phyloP scores from a whole-genome alignment of 2,797 vertebrate species.

The Rousettus madagascariensis region DNA sequence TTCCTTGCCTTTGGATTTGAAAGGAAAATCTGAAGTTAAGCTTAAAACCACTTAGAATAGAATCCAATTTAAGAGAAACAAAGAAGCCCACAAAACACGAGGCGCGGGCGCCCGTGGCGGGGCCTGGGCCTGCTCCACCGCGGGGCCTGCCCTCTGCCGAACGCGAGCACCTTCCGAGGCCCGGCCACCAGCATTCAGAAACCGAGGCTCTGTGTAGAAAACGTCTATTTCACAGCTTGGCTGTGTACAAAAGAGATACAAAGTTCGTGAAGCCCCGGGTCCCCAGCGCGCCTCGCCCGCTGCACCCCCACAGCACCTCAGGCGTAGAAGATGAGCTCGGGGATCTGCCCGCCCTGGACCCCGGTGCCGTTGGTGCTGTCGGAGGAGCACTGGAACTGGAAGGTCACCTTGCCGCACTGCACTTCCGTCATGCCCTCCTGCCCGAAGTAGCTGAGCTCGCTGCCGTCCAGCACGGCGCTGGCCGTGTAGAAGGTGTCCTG shows the following conservation, averaged over 20 bases:
- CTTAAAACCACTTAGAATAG: not conserved
- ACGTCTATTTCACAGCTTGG: accelerated
- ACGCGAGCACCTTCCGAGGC: not conserved
- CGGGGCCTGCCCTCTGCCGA: not conserved
- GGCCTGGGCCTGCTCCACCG: not conserved
- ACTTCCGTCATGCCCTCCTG: conserved; percentile 99
- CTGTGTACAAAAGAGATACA: accelerated
- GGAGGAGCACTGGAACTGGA: conserved; percentile 99
- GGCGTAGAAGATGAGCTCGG: conserved; percentile 98
- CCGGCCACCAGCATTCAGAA: not conserved
- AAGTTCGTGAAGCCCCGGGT: accelerated
- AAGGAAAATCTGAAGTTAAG: not conserved
- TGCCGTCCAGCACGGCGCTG: conserved; percentile 96
- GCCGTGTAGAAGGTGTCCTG: conserved; percentile 97
- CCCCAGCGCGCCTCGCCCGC: conserved; percentile 66
- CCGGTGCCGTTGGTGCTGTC: conserved; percentile 99
- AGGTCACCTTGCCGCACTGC: conserved; percentile 96
- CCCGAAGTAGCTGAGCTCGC: conserved; percentile 98
- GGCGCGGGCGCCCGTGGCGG: accelerated
- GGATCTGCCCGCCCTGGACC: conserved; percentile 98
- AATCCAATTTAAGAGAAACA: not conserved
- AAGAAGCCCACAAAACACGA: not conserved
- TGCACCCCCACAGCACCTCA: conserved; percentile 80
- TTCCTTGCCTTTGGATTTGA: not conserved
- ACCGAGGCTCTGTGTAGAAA: not conserved